These are phyloP conservation scores for Cerastoderma edule DNA, from an alignment of 2,888 invertebrate genomes.

Conservation along the genomic window DNA sequence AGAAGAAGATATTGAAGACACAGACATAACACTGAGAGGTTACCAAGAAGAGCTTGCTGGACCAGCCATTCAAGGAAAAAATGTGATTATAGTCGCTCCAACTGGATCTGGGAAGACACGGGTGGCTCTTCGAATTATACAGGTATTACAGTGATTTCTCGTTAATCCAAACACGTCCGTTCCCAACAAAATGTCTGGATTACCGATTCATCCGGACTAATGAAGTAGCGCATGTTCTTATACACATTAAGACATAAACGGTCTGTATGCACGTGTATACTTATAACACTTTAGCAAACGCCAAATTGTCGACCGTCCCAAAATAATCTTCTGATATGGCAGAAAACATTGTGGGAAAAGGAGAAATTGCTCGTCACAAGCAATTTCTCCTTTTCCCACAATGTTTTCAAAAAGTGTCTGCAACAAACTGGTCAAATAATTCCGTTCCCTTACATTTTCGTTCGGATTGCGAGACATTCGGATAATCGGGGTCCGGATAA, in stretches of 20 bases:
- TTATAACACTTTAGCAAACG: neutral
- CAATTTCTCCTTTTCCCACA: too few relatives aligned
- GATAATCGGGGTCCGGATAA: too few relatives aligned
- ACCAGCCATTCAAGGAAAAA: conserved; percentile 51
- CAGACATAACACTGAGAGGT: conserved; percentile 48
- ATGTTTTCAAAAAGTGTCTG: too few relatives aligned
- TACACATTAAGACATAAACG: neutral
- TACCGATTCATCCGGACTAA: neutral
- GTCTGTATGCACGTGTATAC: neutral
- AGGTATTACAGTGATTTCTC: conserved; percentile 39
- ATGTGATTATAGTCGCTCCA: conserved; percentile 65
- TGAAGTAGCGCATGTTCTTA: neutral
- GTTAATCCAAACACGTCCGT: neutral
- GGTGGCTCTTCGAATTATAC: conserved; percentile 64
- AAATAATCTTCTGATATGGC: too few relatives aligned
- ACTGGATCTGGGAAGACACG: conserved; percentile 67
- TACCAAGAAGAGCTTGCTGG: conserved; percentile 63
- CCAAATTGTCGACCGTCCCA: too few relatives aligned
- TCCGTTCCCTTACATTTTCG: too few relatives aligned
- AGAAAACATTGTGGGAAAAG: too few relatives aligned
- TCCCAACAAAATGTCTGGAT: neutral
- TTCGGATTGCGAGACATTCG: too few relatives aligned
- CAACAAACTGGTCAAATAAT: too few relatives aligned
- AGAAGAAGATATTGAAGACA: conserved; percentile 45
- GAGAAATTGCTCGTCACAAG: too few relatives aligned